A percentile compares a stretch with the other conserved stretches of the same genome.
Evolutionary conservation across 37 sponge, comb jelly and placozoan genomes (phyloP).

Genomic region (Chondrosia reniformis): DNA sequence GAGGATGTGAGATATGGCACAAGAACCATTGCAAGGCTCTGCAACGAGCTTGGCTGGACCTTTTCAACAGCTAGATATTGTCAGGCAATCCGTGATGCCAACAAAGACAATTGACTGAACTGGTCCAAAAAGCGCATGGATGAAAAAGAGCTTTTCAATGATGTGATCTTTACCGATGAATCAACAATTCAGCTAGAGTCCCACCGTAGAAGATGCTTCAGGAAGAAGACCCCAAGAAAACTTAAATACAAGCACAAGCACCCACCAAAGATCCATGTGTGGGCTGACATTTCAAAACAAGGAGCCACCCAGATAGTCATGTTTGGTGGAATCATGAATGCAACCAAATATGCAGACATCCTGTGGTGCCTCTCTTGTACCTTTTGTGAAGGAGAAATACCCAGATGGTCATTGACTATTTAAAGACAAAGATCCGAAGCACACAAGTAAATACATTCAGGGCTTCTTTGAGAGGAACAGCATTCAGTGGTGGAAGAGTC

Average conservation of each 20-base stretch:
- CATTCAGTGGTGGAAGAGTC: conserved; percentile 25
- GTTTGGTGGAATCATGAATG: conserved; percentile 1
- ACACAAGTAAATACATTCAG: too few species aligned
- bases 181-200: too few species aligned
- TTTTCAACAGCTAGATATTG: neutral
- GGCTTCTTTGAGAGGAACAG: neutral
- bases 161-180: conserved; percentile 14
- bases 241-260: too few species aligned
- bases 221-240: neutral
- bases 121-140: neutral
- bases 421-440: conserved; percentile 15
- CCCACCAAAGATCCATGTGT: conserved; percentile 12
- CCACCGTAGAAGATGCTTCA: neutral
- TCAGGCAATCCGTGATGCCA: too few species aligned
- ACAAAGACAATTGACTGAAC: conserved; percentile 7
- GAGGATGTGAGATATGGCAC: neutral
- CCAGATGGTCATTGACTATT: neutral
- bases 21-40: neutral
- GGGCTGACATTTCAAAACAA: neutral
- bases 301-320: conserved; percentile 13
- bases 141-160: conserved; percentile 15
- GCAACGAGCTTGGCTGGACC: conserved; percentile 9
- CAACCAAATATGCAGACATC: neutral
- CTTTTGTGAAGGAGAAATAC: neutral
- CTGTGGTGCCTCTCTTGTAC: neutral